Evolutionary conservation across 2,113 vertebrate species (phyloP), one percentile per base, ranked within the genome.

Genomic region (Salminus brasiliensis): DNA sequence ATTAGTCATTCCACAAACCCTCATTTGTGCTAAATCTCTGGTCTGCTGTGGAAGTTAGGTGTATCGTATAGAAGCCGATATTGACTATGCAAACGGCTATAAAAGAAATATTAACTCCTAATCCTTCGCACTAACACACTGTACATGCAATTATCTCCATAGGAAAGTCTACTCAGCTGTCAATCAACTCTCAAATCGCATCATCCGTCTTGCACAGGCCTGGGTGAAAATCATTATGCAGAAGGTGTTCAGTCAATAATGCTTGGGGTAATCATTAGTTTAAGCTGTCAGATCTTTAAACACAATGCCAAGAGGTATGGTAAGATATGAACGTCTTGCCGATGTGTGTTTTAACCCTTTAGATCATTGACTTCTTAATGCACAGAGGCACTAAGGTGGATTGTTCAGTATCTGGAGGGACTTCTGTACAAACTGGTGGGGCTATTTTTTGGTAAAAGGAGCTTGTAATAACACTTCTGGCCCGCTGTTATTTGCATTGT

Each of bases 1-100:
- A 68, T 68, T 67, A 41, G 47, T 77, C 63, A 57, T 36, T 77
- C 32, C 15, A 53, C 49, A 55, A 74, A 41, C n/a, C 60, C 59
- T 75, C 43, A 45, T 62, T 65, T 49, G 5, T 32, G 59, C 15
- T 25, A 65, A 75, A 75, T 65, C 23, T 77, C 34, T 53, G 30
- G 13, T 32, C 60, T 25, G 43, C 52, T 57, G 30, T 57, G 12
- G 25, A 32, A 57, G 70, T 72, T 34, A 25, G 59, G 32, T n/a
- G 41, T 69, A 39, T 69, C 47, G 53, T 15, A 34, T 25, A 21
- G 49, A 34, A 49, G 8, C n/a, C n/a, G n/a, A n/a, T 39, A 34
- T 39, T 66, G 62, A 66, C 62, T 66, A 66, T 39, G 32, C 62
- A 66, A 66, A 66, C 18, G 21, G n/a, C 62, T 39, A 39, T 66